phyloP scores from a whole-genome alignment of 2,113 vertebrate genomes.

The Hyla sarda region DNA sequence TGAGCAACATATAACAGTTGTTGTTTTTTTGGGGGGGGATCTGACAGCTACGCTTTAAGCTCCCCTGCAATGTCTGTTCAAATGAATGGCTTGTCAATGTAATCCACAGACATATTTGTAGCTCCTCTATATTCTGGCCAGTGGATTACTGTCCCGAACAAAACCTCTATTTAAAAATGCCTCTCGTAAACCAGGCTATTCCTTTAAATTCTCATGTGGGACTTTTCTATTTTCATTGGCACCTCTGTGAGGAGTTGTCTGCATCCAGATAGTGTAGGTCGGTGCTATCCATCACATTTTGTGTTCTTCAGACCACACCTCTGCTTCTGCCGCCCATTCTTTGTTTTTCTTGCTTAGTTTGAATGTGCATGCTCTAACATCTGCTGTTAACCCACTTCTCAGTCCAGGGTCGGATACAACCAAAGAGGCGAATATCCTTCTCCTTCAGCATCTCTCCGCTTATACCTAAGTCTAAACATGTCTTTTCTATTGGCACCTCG shows the following conservation, averaged over 20 bases:
- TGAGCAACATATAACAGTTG: too few relatives aligned
- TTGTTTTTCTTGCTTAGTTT: constrained; percentile 50
- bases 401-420: constrained; percentile 78
- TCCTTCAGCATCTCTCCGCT: constrained; percentile 91
- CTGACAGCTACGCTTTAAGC: too few relatives aligned
- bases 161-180: background rate
- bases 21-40: too few relatives aligned
- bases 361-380: constrained; percentile 69
- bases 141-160: background rate
- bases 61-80: too few relatives aligned
- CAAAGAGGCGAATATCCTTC: constrained; percentile 86
- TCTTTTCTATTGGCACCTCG: constrained; percentile 86
- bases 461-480: constrained; percentile 89
- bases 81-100: background rate
- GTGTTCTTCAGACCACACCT: constrained; percentile 47
- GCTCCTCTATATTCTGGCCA: background rate
- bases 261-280: background rate
- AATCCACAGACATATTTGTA: background rate
- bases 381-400: constrained; percentile 76
- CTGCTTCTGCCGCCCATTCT: constrained; percentile 33
- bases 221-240: background rate
- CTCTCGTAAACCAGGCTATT: background rate
- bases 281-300: background rate
- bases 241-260: background rate
- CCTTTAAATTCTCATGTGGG: background rate